Evolutionary conservation across 2,113 vertebrate species (phyloP).

Genomic region (Pseudorectes ferrugineus): DNA sequence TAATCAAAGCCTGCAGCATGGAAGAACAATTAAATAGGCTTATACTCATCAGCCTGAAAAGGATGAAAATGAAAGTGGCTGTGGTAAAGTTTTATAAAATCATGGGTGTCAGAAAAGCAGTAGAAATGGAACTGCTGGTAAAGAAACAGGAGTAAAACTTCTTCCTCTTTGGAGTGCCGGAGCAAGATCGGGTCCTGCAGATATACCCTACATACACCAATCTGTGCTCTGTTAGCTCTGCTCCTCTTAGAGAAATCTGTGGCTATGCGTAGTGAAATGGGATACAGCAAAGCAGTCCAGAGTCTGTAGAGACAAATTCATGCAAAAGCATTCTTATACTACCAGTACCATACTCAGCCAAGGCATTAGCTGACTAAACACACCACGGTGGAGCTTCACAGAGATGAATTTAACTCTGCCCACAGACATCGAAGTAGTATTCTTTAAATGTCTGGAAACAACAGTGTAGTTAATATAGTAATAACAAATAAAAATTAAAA

Average conservation of each 20-base stretch:
- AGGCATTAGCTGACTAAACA: neutral
- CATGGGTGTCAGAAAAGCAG: neutral
- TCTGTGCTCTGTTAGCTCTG: neutral
- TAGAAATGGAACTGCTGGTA: neutral
- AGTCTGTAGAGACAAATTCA: neutral
- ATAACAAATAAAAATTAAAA: neutral
- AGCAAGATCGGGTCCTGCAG: rapidly evolving
- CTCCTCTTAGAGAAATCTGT: neutral
- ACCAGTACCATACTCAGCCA: neutral
- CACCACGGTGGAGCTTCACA: neutral
- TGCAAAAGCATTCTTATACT: neutral
- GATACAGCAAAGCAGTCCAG: neutral
- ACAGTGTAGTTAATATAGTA: neutral
- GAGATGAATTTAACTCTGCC: neutral
- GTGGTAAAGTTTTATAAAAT: neutral
- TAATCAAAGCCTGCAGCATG: neutral
- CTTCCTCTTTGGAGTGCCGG: neutral
- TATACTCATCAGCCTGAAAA: neutral
- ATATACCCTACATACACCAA: neutral
- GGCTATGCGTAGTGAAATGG: neutral
- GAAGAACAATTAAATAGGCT: neutral
- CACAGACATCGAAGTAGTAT: neutral
- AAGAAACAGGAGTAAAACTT: neutral
- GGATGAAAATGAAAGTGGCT: neutral
- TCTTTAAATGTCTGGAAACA: neutral